phyloP scores from a whole-genome alignment of 2,113 vertebrate genomes.

The Chlorodrepanis virens region DNA sequence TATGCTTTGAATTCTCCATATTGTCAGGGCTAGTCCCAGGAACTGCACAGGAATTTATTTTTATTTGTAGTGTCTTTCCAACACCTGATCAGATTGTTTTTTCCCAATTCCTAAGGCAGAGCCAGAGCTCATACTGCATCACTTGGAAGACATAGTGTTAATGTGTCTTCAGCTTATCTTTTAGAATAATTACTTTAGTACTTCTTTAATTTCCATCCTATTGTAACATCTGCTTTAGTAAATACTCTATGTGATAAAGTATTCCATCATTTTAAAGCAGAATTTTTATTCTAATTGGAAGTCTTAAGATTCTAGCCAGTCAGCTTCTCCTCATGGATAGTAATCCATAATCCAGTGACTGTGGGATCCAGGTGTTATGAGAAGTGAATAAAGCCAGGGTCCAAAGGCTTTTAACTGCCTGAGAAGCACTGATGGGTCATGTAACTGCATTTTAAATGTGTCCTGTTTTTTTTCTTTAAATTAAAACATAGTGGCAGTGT shows the following conservation, averaged over 20 bases:
- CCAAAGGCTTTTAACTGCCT: background rate
- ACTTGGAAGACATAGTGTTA: background rate
- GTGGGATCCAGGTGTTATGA: background rate
- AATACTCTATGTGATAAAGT: background rate
- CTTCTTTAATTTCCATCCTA: background rate
- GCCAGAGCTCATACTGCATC: background rate
- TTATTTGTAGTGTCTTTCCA: background rate
- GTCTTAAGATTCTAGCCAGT: background rate
- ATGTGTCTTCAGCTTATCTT: background rate
- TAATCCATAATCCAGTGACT: background rate
- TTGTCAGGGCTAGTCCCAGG: background rate
- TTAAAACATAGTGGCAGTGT: background rate
- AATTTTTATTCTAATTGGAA: constrained; percentile 8
- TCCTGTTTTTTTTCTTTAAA: background rate
- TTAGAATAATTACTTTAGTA: background rate
- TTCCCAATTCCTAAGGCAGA: background rate
- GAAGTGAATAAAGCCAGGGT: background rate
- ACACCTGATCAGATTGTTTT: background rate
- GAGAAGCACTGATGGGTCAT: background rate
- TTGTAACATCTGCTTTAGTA: constrained; percentile 9
- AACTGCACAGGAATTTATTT: background rate
- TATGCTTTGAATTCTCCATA: background rate
- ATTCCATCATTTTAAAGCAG: background rate
- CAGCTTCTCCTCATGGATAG: background rate
- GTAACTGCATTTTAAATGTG: background rate